Evolutionary conservation across 2,888 invertebrate genomes (phyloP), one percentile per base, ranked within the genome.

Genomic region (Drosophila neutralis): DNA sequence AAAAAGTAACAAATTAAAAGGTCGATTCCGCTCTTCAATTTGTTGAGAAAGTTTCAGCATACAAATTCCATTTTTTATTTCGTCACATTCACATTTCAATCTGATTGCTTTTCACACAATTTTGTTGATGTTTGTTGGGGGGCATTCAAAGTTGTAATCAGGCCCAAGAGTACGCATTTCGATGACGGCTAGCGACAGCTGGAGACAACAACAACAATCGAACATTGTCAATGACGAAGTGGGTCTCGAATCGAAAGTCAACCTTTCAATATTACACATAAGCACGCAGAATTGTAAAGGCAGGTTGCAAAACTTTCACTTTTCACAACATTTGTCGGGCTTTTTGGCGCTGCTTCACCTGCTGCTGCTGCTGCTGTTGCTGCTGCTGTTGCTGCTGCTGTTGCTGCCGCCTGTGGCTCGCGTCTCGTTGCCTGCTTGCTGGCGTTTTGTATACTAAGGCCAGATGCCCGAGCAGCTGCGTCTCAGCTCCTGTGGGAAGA

Each of bases 401-500:
- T 49, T 63, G 38, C 49, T 69, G 45, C 65, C 69, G 77, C 69
- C 56, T 64, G 73, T 68, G 69, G 72, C 73, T 83, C 73, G 76
- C 87, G 83, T 53, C 64, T 68, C 63, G 73, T 56, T 56, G 24
- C 45, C 45, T 38, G 56, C 35, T 80, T 58, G 80, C 69, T 74
- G 73, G 69, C 83, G 75, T 67, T 79, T 90, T 76, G 83, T 86
- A 83, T 80, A 87, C 90, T 87, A 80, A 90, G 52, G 57, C 67
- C 69, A 77, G 87, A 82, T 83, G 76, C 61, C 70, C 72, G 61
- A 82, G 80, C 85, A 88, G 86, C 80, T 80, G 80, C 75, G 78
- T 78, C 76, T 76, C 52, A 66, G 79, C 60, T 90, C 90, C 89
- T 88, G 87, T 70, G 78, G 85, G 85, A 85, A 84, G 77, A 84